Percentiles rank a stretch among this genome's conserved stretches.
Conservation (phyloP, 2,797 vertebrate species). For the Telmatherina bonti region DNA sequence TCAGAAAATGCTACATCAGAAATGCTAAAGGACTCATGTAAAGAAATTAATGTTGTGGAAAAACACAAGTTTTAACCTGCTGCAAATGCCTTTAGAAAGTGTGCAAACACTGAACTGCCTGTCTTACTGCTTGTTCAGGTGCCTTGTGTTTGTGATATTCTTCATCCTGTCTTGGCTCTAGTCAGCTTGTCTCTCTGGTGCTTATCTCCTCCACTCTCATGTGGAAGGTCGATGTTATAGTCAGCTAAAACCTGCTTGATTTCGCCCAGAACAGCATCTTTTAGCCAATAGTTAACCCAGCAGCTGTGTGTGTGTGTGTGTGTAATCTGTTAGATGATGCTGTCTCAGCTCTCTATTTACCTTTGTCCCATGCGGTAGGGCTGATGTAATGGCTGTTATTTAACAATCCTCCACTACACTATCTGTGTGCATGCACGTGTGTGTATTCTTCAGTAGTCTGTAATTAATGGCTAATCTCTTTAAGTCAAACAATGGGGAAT, state of each 20-base stretch:
- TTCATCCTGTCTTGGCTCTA: constrained; percentile 48
- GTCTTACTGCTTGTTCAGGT: constrained; percentile 17
- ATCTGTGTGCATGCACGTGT: constrained; percentile 10
- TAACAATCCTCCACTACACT: constrained; percentile 46
- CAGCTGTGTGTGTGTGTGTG: constrained; percentile 22
- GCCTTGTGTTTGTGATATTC: constrained; percentile 44
- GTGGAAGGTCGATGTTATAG: constrained; percentile 43
- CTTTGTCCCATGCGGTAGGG: constrained; percentile 36
- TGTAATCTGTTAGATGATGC: constrained; percentile 40
- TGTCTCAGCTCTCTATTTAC: constrained; percentile 61
- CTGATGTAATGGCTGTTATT: constrained; percentile 64
- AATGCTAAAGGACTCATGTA: too few species aligned
- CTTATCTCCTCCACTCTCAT: constrained; percentile 48
- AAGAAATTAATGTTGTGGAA: too few species aligned
- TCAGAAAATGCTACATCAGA: too few species aligned
- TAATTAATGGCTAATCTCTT: constrained; percentile 81
- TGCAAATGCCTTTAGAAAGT: too few species aligned
- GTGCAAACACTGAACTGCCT: constrained; percentile 2
- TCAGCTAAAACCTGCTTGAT: constrained; percentile 49
- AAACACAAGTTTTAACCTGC: too few species aligned
- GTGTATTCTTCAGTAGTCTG: constrained; percentile 39
- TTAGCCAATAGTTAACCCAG: constrained; percentile 12
- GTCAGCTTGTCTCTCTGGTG: constrained; percentile 34
- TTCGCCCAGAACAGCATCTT: constrained; percentile 54
- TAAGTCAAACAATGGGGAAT: constrained; percentile 79